These are phyloP conservation scores for Campylomormyrus numenius DNA, from an alignment of 2,113 vertebrate genomes.

Conservation along the genomic window DNA sequence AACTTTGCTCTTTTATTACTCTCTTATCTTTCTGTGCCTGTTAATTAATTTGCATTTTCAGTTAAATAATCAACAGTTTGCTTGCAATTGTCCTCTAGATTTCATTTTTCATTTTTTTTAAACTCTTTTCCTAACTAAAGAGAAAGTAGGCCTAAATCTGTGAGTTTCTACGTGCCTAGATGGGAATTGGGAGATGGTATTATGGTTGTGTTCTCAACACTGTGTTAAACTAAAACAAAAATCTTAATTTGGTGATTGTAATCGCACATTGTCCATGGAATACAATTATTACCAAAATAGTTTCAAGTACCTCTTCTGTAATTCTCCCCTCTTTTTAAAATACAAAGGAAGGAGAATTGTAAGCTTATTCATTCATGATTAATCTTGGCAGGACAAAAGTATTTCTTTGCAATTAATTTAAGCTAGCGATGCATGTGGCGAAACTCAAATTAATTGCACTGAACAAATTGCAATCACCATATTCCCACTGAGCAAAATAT, in stretches of 20 bases:
- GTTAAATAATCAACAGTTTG: background rate
- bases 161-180: background rate
- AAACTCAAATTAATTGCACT: background rate
- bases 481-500: background rate
- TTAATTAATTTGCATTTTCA: background rate
- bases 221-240: background rate
- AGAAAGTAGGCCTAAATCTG: background rate
- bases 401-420: constrained; percentile 9
- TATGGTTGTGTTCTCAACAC: background rate
- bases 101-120: background rate
- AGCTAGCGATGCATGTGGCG: background rate
- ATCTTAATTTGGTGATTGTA: background rate
- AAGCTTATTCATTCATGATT: background rate
- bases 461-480: background rate
- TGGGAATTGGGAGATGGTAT: background rate
- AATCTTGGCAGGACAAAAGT: background rate
- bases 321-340: background rate
- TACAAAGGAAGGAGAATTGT: background rate
- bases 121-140: background rate
- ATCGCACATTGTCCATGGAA: background rate
- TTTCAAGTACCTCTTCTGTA: background rate
- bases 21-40: background rate
- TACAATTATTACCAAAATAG: background rate
- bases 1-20: background rate
- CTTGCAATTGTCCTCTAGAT: background rate